Evolutionary conservation across 2,797 vertebrate species (phyloP).

Genomic region (Anabas testudineus): DNA sequence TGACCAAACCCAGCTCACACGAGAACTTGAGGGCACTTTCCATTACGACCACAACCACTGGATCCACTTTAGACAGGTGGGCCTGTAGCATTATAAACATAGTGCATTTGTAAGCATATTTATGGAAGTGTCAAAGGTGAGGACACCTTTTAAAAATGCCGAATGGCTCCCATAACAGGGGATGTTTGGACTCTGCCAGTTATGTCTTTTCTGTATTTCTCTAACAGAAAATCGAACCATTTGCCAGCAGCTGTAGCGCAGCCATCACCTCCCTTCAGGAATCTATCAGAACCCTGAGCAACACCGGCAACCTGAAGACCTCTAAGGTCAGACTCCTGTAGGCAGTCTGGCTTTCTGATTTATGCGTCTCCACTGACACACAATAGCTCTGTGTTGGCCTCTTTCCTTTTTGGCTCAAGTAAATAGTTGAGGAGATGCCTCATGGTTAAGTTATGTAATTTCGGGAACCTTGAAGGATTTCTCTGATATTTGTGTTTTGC

Average conservation of each 20-base stretch:
- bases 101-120: neutral
- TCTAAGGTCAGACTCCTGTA: conserved; percentile 78
- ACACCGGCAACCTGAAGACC: conserved; percentile 76
- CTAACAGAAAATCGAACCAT: conserved; percentile 88
- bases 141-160: neutral
- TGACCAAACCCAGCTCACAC: conserved; percentile 86
- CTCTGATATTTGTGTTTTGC: neutral
- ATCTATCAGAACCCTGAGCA: conserved; percentile 82
- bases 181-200: conserved; percentile 17
- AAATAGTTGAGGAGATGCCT: conserved; percentile 42
- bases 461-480: neutral
- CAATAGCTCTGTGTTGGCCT: conserved; percentile 24
- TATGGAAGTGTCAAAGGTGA: neutral
- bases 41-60: conserved; percentile 88
- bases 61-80: conserved; percentile 88
- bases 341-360: conserved; percentile 49
- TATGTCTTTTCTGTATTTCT: conserved; percentile 13
- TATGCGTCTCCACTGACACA: conserved; percentile 54
- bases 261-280: conserved; percentile 85
- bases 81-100: conserved; percentile 33
- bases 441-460: neutral
- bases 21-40: conserved; percentile 87
- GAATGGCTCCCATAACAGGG: neutral
- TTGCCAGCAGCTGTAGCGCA: conserved; percentile 83
- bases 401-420: conserved; percentile 15